A percentile compares a stretch with the other conserved stretches of the same genome.
These are phyloP conservation scores for Harpagifer antarcticus DNA, from an alignment of 2,797 vertebrate species.

Conservation along the genomic window DNA sequence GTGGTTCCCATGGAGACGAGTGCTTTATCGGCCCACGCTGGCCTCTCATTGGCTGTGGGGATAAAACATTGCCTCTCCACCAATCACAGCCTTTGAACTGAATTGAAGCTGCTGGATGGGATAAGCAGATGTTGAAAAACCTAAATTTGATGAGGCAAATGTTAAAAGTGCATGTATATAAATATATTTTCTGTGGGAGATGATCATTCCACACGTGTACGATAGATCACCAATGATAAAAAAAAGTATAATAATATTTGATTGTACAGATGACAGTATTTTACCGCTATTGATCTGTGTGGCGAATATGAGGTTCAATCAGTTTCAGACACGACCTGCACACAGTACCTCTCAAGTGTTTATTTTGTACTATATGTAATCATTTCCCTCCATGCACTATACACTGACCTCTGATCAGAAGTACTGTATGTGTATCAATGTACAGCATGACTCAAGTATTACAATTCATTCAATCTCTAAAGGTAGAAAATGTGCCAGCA, in stretches of 20 bases:
- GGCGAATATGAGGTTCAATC: slow-evolving; percentile 19
- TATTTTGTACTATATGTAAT: slow-evolving; percentile 20
- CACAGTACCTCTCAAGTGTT: slow-evolving; percentile 28
- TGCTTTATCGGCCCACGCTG: slow-evolving; percentile 55
- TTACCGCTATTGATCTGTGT: slow-evolving; percentile 32
- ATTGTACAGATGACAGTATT: no score
- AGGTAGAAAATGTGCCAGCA: background rate
- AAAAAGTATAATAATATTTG: no score
- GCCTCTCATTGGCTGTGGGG: slow-evolving; percentile 46
- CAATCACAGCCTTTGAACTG: slow-evolving; percentile 58
- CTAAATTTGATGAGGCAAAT: background rate
- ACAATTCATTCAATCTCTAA: background rate
- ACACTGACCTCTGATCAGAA: slow-evolving; percentile 60
- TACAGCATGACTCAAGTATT: slow-evolving; percentile 17
- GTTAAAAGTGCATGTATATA: background rate
- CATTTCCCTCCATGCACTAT: slow-evolving; percentile 34
- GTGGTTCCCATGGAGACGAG: slow-evolving; percentile 48
- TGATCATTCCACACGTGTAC: slow-evolving; percentile 44
- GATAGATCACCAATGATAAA: no score
- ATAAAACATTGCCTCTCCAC: slow-evolving; percentile 48
- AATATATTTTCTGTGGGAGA: slow-evolving; percentile 21
- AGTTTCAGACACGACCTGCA: slow-evolving; percentile 26
- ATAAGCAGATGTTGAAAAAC: slow-evolving; percentile 63
- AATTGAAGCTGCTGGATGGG: slow-evolving; percentile 54
- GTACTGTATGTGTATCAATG: slow-evolving; percentile 52